phyloP scores from a whole-genome alignment of 30 jellyfish, hydroid and myxozoan genomes.

The Rhopilema esculentum region DNA sequence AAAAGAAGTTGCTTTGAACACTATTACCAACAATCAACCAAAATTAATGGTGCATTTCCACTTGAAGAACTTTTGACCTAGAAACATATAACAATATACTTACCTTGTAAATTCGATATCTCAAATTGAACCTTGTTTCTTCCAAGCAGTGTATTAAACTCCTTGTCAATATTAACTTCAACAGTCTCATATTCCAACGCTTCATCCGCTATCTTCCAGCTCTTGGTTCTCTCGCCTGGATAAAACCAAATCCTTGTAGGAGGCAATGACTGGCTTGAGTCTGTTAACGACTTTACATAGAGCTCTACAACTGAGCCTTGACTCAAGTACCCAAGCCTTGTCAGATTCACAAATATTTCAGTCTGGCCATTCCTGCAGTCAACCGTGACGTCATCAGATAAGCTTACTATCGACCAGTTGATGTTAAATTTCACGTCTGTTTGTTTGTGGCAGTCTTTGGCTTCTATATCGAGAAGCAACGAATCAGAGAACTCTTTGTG shows the following conservation, averaged over 20 bases:
- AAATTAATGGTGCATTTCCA: too few species aligned
- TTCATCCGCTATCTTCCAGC: constrained; percentile 38
- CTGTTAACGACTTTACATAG: constrained; percentile 25
- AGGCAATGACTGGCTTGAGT: constrained; percentile 6
- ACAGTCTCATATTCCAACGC: constrained; percentile 48
- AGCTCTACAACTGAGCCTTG: constrained; percentile 65
- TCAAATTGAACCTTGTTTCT: constrained; percentile 32
- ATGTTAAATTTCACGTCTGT: constrained; percentile 30
- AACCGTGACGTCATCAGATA: constrained; percentile 25
- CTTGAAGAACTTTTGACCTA: neutral
- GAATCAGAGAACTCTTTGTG: constrained; percentile 25
- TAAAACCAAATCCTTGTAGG: constrained; percentile 64
- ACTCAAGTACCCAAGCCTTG: constrained; percentile 36
- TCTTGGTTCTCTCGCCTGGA: constrained; percentile 30
- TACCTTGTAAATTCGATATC: constrained; percentile 40
- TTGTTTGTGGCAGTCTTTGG: constrained; percentile 31
- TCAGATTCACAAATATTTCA: neutral
- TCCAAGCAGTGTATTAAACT: constrained; percentile 62
- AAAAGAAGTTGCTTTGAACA: too few species aligned
- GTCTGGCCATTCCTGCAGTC: constrained; percentile 29
- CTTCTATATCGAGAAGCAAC: constrained; percentile 42
- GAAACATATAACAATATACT: neutral
- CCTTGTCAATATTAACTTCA: constrained; percentile 33
- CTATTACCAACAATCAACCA: too few species aligned
- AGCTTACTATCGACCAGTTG: constrained; percentile 58